Conservation (phyloP, 2,888 invertebrate species). For the Harpalus rubripes region DNA sequence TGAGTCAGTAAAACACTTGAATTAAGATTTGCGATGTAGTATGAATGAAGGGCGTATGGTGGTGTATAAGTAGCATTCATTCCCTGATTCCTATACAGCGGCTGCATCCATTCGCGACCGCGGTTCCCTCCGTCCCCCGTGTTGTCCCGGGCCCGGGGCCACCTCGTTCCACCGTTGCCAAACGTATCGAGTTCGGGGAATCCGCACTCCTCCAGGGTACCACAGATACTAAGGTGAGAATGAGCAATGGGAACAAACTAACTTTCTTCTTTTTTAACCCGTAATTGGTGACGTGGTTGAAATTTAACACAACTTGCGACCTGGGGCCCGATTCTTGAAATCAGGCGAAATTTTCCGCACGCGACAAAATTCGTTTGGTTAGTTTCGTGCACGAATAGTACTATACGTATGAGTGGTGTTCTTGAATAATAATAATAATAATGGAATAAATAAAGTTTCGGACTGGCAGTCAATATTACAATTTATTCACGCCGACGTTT, state of each 20-base stretch:
- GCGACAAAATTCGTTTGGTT: too few relatives aligned
- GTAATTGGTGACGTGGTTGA: too few relatives aligned
- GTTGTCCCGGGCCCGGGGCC: constrained; percentile 72
- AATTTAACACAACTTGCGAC: too few relatives aligned
- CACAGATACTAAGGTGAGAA: constrained; percentile 76
- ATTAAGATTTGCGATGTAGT: constrained; percentile 65
- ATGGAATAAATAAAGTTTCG: too few relatives aligned
- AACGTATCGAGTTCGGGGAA: constrained; percentile 78
- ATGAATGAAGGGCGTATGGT: constrained; percentile 71
- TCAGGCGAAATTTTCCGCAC: too few relatives aligned
- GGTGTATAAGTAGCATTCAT: constrained; percentile 73
- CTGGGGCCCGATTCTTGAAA: too few relatives aligned
- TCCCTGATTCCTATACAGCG: constrained; percentile 76
- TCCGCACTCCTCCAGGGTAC: constrained; percentile 71
- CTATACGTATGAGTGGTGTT: too few relatives aligned
- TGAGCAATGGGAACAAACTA: not conserved
- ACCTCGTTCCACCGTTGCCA: constrained; percentile 77
- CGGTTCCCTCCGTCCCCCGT: constrained; percentile 72
- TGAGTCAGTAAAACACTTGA: constrained; percentile 66
- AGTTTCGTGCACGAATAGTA: too few relatives aligned
- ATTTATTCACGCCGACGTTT: too few relatives aligned
- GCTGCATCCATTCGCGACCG: constrained; percentile 75
- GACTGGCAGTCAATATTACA: too few relatives aligned
- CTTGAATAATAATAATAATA: too few relatives aligned
- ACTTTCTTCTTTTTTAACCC: too few relatives aligned